These are phyloP conservation scores for Denticeps clupeoides DNA, from an alignment of 2,797 vertebrate genomes.

Conservation along the genomic window DNA sequence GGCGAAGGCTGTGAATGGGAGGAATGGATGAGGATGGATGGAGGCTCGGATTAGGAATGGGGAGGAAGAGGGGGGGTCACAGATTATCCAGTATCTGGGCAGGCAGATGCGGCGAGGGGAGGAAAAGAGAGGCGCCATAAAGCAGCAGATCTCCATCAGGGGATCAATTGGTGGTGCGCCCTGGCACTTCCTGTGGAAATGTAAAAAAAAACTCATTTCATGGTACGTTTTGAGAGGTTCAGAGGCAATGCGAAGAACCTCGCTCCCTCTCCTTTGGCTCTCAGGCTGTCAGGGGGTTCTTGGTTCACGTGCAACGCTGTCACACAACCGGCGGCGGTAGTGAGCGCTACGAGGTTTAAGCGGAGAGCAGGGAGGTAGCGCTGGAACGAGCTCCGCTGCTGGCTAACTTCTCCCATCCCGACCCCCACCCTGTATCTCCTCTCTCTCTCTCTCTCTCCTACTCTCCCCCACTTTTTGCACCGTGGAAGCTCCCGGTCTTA, in stretches of 20 bases:
- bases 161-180: constrained; percentile 53
- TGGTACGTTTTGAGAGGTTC: constrained; percentile 66
- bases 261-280: too few species aligned
- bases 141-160: constrained; percentile 64
- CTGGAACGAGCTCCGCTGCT: constrained; percentile 45
- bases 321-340: not conserved
- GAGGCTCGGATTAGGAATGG: constrained; percentile 59
- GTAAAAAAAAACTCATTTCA: constrained; percentile 52
- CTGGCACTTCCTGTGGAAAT: constrained; percentile 53
- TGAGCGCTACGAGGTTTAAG: not conserved
- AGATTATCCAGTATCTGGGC: constrained; percentile 65
- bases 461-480: not conserved
- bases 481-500: constrained; percentile 43
- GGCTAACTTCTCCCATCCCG: constrained; percentile 47
- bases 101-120: constrained; percentile 58
- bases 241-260: constrained; percentile 40
- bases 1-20: constrained; percentile 44
- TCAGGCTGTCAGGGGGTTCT: not conserved
- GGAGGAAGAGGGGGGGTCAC: constrained; percentile 38
- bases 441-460: not conserved
- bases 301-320: not conserved
- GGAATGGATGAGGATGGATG: constrained; percentile 47
- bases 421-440: constrained; percentile 20
- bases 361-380: not conserved
- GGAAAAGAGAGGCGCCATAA: constrained; percentile 50